Percentiles rank a stretch among this genome's conserved stretches.
phyloP scores from a whole-genome alignment of 1,140 invertebrate species.

The Cotesia typhae region DNA sequence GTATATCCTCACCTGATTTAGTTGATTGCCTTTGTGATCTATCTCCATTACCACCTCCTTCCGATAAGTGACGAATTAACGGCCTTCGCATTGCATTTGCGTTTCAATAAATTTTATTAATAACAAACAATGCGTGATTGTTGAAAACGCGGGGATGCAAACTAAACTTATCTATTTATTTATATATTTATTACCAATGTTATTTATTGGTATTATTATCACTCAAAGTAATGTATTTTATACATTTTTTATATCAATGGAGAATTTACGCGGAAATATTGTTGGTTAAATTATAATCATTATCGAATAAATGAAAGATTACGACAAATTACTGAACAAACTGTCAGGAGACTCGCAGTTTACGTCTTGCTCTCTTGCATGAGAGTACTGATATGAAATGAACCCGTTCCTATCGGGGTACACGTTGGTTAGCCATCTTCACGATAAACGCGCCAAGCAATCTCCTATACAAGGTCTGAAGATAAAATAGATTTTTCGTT shows the following conservation, averaged over 20 bases:
- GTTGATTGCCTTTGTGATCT: slow-evolving; percentile 26
- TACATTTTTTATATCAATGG: background rate
- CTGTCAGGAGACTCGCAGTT: slow-evolving; percentile 10
- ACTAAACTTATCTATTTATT: background rate
- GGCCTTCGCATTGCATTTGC: slow-evolving; percentile 56
- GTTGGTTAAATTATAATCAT: background rate
- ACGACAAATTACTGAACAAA: slow-evolving; percentile 9
- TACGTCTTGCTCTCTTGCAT: slow-evolving; percentile 16
- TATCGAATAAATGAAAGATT: background rate
- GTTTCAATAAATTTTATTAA: background rate
- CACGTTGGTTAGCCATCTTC: slow-evolving; percentile 9
- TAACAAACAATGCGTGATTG: background rate
- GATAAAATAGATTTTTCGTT: background rate
- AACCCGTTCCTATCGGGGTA: background rate
- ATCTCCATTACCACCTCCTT: slow-evolving; percentile 52
- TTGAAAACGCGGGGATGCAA: slow-evolving; percentile 11
- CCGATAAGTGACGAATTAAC: slow-evolving; percentile 59
- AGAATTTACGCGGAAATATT: background rate
- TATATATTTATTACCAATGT: background rate
- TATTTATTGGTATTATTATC: background rate
- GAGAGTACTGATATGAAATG: slow-evolving; percentile 10
- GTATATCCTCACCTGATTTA: slow-evolving; percentile 38
- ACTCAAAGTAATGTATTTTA: background rate
- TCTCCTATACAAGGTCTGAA: background rate
- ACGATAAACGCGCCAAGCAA: too few relatives aligned